Base-by-base conservation (phyloP, 2,888 invertebrate species). In the Brachyopa scutellaris region DNA sequence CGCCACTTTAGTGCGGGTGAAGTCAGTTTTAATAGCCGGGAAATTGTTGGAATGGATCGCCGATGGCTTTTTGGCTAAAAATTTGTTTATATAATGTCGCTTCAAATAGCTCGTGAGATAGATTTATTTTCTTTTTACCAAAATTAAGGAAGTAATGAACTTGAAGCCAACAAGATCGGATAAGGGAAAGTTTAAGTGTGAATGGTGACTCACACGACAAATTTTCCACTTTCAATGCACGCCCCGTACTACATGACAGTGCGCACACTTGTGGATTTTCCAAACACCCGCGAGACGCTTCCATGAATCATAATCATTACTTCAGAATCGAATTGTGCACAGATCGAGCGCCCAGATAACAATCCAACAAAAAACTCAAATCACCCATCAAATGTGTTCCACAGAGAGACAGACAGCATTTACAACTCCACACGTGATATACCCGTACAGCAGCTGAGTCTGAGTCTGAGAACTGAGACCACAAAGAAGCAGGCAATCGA, bases 251-350 rank as follows among this genome's bases (percentile, higher is more conserved):
- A 70, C 70, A 66, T 64, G 62, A 66, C 66, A 40, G 40, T 26
- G 8, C n/a, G 47, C 21, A 62, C 64, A 47, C 47, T 62, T 42
- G 40, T 26, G 26, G 57, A 47, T 57, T 69, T 36, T 33, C 26
- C 8, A 49, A 23, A 64, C 47, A 49, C 62, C 62, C 62, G 33
- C 61, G 7, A 2, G 5, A 53, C 66, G 23, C 33, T 36, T 19
- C 38, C 29, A 61, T 79, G 79, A 79, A 59, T 79, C 79, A 79
- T 67, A 67, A 64, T 31, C 36, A 42, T n/a, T n/a, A n/a, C 21
- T 49, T 47, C 40, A 57, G 26, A 33, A 40, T 49, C 42, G 21
- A 67, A 55, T 31, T 33, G 36, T 19, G 15, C 31, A 38, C 69
- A 23, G 36, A 57, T 53, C 42, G 31, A 13, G 49, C 45, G 26